These are phyloP conservation scores for Pomatorhinus ruficollis DNA, from an alignment of 2,113 vertebrate genomes.

Conservation along the genomic window DNA sequence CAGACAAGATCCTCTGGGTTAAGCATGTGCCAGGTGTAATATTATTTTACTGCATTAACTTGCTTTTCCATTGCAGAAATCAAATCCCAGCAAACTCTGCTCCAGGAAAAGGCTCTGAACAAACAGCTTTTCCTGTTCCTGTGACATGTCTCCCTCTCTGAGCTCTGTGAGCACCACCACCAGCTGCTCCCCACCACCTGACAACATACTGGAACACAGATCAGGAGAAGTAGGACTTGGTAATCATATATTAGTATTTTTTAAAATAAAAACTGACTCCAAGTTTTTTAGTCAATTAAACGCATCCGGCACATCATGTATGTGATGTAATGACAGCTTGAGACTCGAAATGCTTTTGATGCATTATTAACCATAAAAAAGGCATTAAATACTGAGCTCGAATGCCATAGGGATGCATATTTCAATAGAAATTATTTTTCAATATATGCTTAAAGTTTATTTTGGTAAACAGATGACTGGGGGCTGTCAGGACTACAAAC, in stretches of 20 bases:
- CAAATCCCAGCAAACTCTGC: not conserved
- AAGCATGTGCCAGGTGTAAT: not conserved
- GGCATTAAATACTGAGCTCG: slow-evolving; percentile 76
- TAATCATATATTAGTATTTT: slow-evolving; percentile 67
- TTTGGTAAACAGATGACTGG: slow-evolving; percentile 81
- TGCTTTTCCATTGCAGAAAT: not conserved
- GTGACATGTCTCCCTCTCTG: not conserved
- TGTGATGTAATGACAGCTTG: slow-evolving; percentile 77
- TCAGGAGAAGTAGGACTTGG: slow-evolving; percentile 35
- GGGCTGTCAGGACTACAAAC: slow-evolving; percentile 72
- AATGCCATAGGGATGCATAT: slow-evolving; percentile 80
- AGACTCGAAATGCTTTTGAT: slow-evolving; percentile 77
- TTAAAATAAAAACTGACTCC: slow-evolving; percentile 70
- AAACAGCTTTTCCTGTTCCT: not conserved
- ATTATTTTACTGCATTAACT: not conserved
- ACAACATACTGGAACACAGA: slow-evolving; percentile 31
- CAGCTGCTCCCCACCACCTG: slow-evolving; percentile 19
- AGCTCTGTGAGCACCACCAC: not conserved
- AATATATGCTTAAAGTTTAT: slow-evolving; percentile 81
- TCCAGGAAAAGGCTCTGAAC: not conserved
- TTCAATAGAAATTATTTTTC: slow-evolving; percentile 82
- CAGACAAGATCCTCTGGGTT: not conserved
- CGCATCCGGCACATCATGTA: slow-evolving; percentile 66
- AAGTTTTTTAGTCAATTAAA: slow-evolving; percentile 75
- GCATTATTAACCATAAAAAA: slow-evolving; percentile 83